Evolutionary conservation across 2,113 vertebrate species (phyloP), one percentile per base, ranked within the genome.

Genomic region (Oxygymnocypris stewartii): DNA sequence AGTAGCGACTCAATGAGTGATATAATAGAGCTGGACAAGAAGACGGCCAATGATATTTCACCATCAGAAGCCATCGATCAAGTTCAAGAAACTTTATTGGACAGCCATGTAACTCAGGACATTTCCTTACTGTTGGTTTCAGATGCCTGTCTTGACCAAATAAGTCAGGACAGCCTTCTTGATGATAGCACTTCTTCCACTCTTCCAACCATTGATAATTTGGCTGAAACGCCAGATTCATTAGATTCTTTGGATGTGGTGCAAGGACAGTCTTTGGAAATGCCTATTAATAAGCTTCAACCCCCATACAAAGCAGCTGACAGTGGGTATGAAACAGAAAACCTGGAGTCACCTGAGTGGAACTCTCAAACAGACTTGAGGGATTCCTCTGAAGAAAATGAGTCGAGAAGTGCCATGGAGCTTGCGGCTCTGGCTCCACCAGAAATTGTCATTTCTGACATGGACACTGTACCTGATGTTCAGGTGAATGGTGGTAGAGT

Each of bases 251-350:
- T 97, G 40, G 97, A 94, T 1, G 92, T 95, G 13, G 96, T 94
- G 6, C 92, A 91, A 23, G 91, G 63, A 31, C 92, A 93, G n/a
- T 90, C 94, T n/a, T 86, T 91, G 31, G 90, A 82, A 44, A 80
- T 82, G 91, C 88, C 86, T 51, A 92, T 94, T 25, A 94, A 96
- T 93, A 97, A 97, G 78, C 96, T 96, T 84, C 86, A 96, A 84
- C 96, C 97, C 4, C 97, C 97, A 0, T 97, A 97, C 91, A 99
- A 97, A 92, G 96, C 97, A 40, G 96, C 97, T 0, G 98, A 99
- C 89, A 99, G 98, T 2, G 98, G 98, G 23, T 99, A 99, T 11
- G 98, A 99, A 93, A 99, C 98, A 0, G 98, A 99, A 93, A 99
- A 99, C 92, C 89, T 99, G 84, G 98, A 99, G 87, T 99, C 98